Evolutionary conservation across 2,113 vertebrate genomes (phyloP).

Genomic region (Sitta europaea): DNA sequence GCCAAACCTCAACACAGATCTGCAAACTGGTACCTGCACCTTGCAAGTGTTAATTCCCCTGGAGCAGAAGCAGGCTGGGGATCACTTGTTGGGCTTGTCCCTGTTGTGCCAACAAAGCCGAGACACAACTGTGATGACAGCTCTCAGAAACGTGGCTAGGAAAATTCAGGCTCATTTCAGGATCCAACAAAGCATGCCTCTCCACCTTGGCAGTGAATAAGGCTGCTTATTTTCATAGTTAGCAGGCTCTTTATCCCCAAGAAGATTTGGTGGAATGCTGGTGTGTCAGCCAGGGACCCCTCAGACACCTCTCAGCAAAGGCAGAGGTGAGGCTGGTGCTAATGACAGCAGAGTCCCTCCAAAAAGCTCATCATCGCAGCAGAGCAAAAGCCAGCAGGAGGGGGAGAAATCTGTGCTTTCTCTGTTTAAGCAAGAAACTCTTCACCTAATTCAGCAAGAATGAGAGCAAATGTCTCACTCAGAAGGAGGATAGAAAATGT

Average conservation of each 20-base stretch:
- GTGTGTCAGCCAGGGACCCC: neutral
- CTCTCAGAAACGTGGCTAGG: neutral
- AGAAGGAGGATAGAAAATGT: constrained; percentile 7
- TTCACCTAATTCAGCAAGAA: neutral
- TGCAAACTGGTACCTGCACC: neutral
- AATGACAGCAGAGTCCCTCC: neutral
- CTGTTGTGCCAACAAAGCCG: neutral
- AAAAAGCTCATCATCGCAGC: neutral
- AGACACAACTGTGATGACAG: neutral
- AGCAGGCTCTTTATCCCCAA: neutral
- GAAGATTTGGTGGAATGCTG: neutral
- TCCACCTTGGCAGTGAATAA: neutral
- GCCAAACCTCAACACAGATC: neutral
- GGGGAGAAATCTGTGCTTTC: neutral
- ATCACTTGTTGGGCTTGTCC: neutral
- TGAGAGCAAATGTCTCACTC: neutral
- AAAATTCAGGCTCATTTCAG: neutral
- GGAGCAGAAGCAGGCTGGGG: neutral
- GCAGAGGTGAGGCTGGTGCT: neutral
- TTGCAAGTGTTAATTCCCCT: neutral
- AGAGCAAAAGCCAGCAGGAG: neutral
- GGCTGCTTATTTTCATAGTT: neutral
- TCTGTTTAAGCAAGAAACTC: neutral
- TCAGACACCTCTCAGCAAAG: neutral
- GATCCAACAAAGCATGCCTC: neutral